These are phyloP conservation scores for Trichechus manatus DNA, from an alignment of 2,113 vertebrate genomes.

Conservation along the genomic window DNA sequence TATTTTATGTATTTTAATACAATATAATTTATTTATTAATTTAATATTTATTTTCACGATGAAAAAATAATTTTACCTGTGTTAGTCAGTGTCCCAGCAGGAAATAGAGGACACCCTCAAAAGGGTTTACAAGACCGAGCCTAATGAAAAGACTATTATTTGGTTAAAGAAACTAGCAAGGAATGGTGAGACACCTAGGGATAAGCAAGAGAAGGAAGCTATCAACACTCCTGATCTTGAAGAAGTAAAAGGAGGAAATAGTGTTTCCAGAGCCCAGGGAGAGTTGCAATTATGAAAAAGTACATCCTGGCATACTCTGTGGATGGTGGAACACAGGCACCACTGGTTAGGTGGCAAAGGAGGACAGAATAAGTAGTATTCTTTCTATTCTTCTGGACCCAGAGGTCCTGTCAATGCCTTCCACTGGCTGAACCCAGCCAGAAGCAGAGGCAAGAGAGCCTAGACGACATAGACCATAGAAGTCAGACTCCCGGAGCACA, in stretches of 20 bases:
- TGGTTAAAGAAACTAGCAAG: background rate
- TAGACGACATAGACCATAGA: background rate
- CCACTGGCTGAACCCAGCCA: background rate
- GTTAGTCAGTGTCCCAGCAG: background rate
- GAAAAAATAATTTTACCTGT: background rate
- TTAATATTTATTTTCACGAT: constrained; percentile 4
- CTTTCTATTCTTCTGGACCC: background rate
- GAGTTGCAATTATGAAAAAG: background rate
- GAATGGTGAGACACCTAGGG: background rate
- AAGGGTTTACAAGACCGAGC: background rate
- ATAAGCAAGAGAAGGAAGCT: background rate
- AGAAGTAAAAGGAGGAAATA: background rate
- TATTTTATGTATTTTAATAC: background rate
- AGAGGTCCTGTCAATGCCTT: background rate
- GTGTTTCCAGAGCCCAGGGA: background rate
- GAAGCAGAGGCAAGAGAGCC: background rate
- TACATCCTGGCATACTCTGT: background rate
- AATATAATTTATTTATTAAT: background rate
- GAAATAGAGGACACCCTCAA: background rate
- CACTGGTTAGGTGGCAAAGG: too few species aligned
- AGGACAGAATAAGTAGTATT: background rate
- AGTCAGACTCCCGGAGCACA: background rate
- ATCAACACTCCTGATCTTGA: background rate
- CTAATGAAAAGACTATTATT: background rate
- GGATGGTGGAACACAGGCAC: too few species aligned